These are phyloP conservation scores for Heliconius cydno DNA, from an alignment of 2,888 invertebrate genomes.

Conservation along the genomic window DNA sequence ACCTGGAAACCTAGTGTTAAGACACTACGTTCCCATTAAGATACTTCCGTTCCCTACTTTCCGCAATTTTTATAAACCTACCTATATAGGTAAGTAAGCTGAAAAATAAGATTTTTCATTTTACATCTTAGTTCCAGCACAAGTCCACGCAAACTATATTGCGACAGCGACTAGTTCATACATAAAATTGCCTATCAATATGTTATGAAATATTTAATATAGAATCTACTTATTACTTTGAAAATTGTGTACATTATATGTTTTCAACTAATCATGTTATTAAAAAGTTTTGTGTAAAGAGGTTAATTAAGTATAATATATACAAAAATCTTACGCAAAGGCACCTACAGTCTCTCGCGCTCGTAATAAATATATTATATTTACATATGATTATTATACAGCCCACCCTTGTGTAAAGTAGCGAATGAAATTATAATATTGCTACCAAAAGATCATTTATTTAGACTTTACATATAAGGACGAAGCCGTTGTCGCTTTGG, in stretches of 20 bases:
- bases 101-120: too few relatives aligned
- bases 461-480: background rate
- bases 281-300: constrained; percentile 4
- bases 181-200: too few relatives aligned
- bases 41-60: too few relatives aligned
- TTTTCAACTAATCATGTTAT: background rate
- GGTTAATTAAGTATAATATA: constrained; percentile 14
- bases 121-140: too few relatives aligned
- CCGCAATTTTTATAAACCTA: too few relatives aligned
- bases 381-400: constrained; percentile 20
- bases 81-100: too few relatives aligned
- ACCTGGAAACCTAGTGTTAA: too few relatives aligned
- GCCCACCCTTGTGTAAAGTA: constrained; percentile 12
- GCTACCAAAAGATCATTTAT: background rate
- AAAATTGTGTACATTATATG: background rate
- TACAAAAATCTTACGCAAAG: constrained; percentile 8
- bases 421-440: constrained; percentile 14
- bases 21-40: too few relatives aligned
- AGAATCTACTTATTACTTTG: background rate
- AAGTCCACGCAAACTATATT: too few relatives aligned
- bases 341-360: background rate
- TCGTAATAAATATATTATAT: constrained; percentile 17
- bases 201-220: background rate
- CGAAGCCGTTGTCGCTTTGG: too few relatives aligned
- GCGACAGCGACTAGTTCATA: too few relatives aligned